Base-by-base conservation (phyloP, 2,888 invertebrate species). In the Eupithecia subfuscata region DNA sequence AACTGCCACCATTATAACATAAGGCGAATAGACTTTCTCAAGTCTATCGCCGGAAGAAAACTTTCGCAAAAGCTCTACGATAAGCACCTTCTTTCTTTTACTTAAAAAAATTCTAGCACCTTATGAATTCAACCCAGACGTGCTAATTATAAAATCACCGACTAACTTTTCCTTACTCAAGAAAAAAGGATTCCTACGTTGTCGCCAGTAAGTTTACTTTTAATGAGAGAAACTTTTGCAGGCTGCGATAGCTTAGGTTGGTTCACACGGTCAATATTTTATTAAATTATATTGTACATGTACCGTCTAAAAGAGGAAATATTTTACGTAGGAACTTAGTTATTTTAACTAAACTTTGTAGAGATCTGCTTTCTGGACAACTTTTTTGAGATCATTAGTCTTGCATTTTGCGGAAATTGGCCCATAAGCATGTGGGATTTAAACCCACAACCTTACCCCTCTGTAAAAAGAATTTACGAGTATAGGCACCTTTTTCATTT, bases 201-300 rank as follows among this genome's bases (percentile, higher is more conserved):
- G 74, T 80, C 70, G 73, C 60, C 64, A 71, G 64, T 68, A 72
- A 71, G 74, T 79, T 73, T 77, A 74, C 75, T 76, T 79, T 78
- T 79, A 78, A 80, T 68, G 72, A 76, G 71, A 45, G 64, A 69
- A 77, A 75, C 75, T 78, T 73, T 67, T 43, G 60, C 48, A 40
- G 68, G 52, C 64, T 60, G 56, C 18, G 30, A 34, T 30, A 64
- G 34, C 64, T 18, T 34, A 9, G 22, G 68, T 43, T 7, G 43
- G 67, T 67, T 43, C 68, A 40, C 68, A n/a, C 40, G n/a, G 65
- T 34, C 65, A 67, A 67, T 67, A 67, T 25, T 56, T 56, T 56
- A 56, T 56, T 11, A 22, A 11, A 56, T 22, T 56, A 22, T 22
- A 22, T 22, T 22, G 22, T 56, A 11, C 11, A 56, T 56, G 56